These are phyloP conservation scores for Vesta saturnalis DNA, from an alignment of 2,888 invertebrate genomes.

Conservation along the genomic window DNA sequence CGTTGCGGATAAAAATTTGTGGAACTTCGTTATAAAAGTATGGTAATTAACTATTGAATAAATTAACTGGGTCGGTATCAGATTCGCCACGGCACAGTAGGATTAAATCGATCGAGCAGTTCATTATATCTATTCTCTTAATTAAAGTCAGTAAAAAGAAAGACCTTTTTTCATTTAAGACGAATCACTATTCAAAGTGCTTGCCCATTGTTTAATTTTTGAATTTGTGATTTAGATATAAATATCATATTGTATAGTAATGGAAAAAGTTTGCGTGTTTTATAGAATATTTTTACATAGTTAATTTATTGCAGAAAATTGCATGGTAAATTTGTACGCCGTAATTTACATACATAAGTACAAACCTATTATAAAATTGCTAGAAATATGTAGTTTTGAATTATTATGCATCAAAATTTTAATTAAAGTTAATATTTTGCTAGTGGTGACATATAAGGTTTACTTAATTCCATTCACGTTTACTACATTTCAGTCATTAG, in stretches of 20 bases:
- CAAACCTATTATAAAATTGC: background rate
- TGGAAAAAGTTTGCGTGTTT: slow-evolving; percentile 4
- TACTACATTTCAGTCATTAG: background rate
- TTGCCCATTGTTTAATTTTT: slow-evolving; percentile 27
- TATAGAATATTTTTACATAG: background rate
- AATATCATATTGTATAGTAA: slow-evolving; percentile 5
- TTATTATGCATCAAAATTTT: slow-evolving; percentile 1
- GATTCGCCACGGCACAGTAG: slow-evolving; percentile 57
- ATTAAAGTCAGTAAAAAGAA: slow-evolving; percentile 54
- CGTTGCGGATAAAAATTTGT: slow-evolving; percentile 39
- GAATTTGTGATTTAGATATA: slow-evolving; percentile 6
- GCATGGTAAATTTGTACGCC: slow-evolving; percentile 8
- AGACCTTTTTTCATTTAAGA: slow-evolving; percentile 42
- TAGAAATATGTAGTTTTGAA: slow-evolving; percentile 1
- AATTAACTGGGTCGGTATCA: slow-evolving; percentile 58
- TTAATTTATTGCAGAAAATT: slow-evolving; percentile 24
- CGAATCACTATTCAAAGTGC: slow-evolving; percentile 22
- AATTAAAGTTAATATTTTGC: slow-evolving; percentile 1
- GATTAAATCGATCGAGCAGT: slow-evolving; percentile 61
- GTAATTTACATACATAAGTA: slow-evolving; percentile 8
- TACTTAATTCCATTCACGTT: background rate
- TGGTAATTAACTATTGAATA: slow-evolving; percentile 59
- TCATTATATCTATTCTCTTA: slow-evolving; percentile 59
- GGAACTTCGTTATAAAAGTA: slow-evolving; percentile 50
- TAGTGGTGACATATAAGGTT: no score